Evolutionary conservation across 2,797 vertebrate genomes (phyloP).

Genomic region (Babyrousa celebensis): DNA sequence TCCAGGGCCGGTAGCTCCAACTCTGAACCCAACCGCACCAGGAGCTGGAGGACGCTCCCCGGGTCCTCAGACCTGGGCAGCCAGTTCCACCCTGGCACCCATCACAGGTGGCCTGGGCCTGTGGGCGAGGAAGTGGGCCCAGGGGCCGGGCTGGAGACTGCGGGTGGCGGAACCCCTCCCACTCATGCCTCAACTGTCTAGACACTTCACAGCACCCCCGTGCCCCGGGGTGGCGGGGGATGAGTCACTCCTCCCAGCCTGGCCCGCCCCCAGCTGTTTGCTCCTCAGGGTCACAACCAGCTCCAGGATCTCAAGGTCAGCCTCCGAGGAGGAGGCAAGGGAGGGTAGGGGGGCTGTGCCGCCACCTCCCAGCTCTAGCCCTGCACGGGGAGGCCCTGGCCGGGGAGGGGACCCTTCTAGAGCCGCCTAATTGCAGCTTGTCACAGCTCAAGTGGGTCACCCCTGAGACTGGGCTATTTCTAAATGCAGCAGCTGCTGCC

Average conservation of each 20-base stretch:
- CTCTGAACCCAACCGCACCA: no score
- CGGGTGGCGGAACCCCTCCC: neutral
- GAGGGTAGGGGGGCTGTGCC: no score
- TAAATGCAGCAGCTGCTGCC: neutral
- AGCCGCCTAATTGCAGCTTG: neutral
- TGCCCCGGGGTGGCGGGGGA: neutral
- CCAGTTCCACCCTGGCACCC: neutral
- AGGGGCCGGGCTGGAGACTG: neutral
- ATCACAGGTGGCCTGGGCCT: neutral
- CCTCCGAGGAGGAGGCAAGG: neutral
- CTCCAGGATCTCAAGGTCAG: conserved; percentile 54
- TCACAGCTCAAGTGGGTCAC: conserved; percentile 35
- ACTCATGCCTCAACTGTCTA: neutral
- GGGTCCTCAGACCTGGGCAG: no score
- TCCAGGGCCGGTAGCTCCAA: neutral
- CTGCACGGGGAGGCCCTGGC: neutral
- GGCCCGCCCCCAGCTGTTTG: neutral
- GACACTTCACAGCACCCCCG: neutral
- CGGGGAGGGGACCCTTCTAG: neutral
- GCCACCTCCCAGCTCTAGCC: neutral
- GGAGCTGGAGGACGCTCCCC: neutral
- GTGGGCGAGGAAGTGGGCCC: neutral
- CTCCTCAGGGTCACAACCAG: conserved; percentile 7
- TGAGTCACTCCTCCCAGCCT: conserved; percentile 65
- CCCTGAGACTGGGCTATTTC: neutral